phyloP scores from a whole-genome alignment of 2,797 vertebrate genomes.

The Gymnothorax javanicus region DNA sequence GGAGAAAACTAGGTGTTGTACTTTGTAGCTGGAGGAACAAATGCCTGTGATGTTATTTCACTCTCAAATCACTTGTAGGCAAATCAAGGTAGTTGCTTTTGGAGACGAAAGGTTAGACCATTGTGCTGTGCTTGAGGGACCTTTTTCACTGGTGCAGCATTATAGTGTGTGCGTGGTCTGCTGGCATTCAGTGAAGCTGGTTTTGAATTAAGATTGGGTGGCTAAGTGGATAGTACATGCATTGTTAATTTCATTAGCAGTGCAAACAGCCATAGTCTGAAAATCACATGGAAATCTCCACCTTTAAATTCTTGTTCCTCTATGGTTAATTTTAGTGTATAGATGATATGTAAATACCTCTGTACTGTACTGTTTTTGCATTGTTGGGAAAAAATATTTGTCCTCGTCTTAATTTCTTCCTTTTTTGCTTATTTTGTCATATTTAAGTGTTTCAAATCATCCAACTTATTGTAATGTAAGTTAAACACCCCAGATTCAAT shows the following conservation, averaged over 20 bases:
- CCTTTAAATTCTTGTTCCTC: not conserved
- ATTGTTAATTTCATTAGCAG: not conserved
- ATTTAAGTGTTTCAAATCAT: no score
- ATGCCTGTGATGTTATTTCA: slow-evolving; percentile 19
- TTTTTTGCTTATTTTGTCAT: no score
- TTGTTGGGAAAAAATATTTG: no score
- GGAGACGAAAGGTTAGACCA: not conserved
- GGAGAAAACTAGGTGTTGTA: slow-evolving; percentile 14
- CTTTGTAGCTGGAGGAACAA: not conserved
- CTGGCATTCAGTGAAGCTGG: not conserved
- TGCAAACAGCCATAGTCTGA: not conserved
- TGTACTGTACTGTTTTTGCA: no score
- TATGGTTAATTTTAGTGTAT: not conserved
- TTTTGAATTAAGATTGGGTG: not conserved
- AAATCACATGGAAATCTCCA: not conserved
- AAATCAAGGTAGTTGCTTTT: not conserved
- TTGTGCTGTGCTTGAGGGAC: not conserved
- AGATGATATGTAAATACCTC: not conserved
- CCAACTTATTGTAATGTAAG: no score
- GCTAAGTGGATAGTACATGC: not conserved
- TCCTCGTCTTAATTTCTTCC: no score
- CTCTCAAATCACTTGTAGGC: slow-evolving; percentile 35
- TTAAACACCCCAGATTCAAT: no score
- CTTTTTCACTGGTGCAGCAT: not conserved
- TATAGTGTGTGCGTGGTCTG: not conserved